These are phyloP conservation scores for Nanger granti DNA, from an alignment of 2,113 vertebrate species.

Conservation along the genomic window DNA sequence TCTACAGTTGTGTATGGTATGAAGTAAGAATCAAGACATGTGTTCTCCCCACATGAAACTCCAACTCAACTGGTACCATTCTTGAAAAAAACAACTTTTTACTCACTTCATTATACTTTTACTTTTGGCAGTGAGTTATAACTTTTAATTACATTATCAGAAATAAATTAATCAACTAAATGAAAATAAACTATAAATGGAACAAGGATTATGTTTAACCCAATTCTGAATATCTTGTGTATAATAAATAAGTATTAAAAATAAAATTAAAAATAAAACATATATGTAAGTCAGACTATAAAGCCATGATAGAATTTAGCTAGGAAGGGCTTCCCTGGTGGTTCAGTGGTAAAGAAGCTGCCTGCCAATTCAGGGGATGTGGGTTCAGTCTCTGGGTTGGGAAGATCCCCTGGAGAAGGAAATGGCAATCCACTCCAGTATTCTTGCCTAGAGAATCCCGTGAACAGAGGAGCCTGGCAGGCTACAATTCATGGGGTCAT, in stretches of 20 bases:
- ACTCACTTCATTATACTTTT: not conserved
- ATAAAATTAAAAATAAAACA: not conserved
- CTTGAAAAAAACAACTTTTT: not conserved
- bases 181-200: not conserved
- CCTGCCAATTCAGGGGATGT: not conserved
- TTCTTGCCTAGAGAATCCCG: not conserved
- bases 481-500: not conserved
- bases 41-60: not conserved
- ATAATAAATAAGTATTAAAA: not conserved
- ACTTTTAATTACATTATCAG: not conserved
- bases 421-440: not conserved
- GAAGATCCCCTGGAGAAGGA: not conserved
- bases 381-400: rapidly evolving
- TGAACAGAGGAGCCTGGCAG: not conserved
- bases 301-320: not conserved
- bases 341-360: not conserved
- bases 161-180: not conserved
- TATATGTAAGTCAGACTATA: not conserved
- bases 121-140: not conserved
- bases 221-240: not conserved
- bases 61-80: not conserved
- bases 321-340: not conserved
- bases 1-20: not conserved
- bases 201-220: not conserved
- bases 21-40: not conserved